These are phyloP conservation scores for Macroglossus sobrinus DNA, from an alignment of 2,113 vertebrate genomes.

Conservation along the genomic window DNA sequence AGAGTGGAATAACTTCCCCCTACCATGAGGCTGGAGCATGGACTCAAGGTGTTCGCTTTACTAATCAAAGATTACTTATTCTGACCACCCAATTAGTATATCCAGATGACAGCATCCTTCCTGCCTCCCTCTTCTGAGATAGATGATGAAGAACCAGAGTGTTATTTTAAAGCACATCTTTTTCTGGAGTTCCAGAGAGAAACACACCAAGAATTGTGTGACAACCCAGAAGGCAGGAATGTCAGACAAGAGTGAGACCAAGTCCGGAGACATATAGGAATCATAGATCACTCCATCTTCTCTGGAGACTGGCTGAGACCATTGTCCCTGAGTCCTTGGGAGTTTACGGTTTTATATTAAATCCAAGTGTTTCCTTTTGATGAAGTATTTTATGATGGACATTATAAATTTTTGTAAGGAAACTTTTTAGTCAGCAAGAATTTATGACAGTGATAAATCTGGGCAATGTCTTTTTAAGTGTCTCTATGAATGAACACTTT, in stretches of 20 bases:
- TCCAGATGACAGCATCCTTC: background rate
- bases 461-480: conserved; percentile 70
- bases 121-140: background rate
- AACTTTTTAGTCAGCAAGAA: conserved; percentile 79
- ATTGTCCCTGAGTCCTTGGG: conserved; percentile 77
- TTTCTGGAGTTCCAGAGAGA: background rate
- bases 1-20: background rate
- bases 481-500: conserved; percentile 74
- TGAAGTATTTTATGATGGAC: conserved; percentile 71
- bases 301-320: conserved; percentile 27
- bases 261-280: background rate
- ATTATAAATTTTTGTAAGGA: conserved; percentile 77
- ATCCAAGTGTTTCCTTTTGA: conserved; percentile 74
- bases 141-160: background rate
- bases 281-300: background rate
- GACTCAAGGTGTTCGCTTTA: background rate
- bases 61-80: background rate
- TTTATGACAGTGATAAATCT: conserved; percentile 77
- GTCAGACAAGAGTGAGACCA: background rate
- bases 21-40: background rate
- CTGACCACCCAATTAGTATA: background rate
- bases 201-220: background rate
- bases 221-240: background rate
- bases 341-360: conserved; percentile 70
- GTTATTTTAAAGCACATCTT: background rate